A percentile compares a stretch with the other conserved stretches of the same genome.
phyloP scores from a whole-genome alignment of 2,888 invertebrate genomes.

The Drosophila emarginata region DNA sequence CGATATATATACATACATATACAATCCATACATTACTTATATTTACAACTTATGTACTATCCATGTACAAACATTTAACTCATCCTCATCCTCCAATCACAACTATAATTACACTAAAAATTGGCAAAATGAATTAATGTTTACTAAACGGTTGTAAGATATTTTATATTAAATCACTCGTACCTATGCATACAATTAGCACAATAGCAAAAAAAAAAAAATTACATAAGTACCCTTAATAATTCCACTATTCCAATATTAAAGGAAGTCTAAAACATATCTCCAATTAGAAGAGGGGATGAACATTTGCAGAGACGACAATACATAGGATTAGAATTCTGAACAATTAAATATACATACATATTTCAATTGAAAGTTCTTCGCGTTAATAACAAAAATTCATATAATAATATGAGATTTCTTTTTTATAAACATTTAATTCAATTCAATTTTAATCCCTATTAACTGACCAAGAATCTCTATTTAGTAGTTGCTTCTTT shows the following conservation, averaged over 20 bases:
- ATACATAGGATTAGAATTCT: too few species aligned
- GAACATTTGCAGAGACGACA: too few species aligned
- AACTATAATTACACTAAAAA: background rate
- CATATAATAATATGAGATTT: too few species aligned
- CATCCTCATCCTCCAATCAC: background rate
- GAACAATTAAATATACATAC: too few species aligned
- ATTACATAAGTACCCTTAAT: background rate
- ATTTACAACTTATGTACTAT: too few species aligned
- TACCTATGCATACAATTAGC: conserved; percentile 2
- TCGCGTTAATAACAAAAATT: too few species aligned
- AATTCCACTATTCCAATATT: background rate
- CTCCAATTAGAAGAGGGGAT: too few species aligned
- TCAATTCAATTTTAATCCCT: too few species aligned
- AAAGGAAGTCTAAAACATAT: background rate
- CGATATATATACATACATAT: too few species aligned
- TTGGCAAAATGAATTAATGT: conserved; percentile 1
- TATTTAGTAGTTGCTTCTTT: conserved; percentile 42
- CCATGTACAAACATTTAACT: background rate
- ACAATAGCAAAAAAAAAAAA: background rate
- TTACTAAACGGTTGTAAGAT: conserved; percentile 7
- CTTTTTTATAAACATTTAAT: too few species aligned
- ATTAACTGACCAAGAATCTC: conserved; percentile 67
- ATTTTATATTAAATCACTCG: background rate
- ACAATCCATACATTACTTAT: too few species aligned
- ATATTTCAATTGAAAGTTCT: too few species aligned